Base-by-base conservation (phyloP, 2,888 invertebrate genomes). In the Leptogaster cylindrica region DNA sequence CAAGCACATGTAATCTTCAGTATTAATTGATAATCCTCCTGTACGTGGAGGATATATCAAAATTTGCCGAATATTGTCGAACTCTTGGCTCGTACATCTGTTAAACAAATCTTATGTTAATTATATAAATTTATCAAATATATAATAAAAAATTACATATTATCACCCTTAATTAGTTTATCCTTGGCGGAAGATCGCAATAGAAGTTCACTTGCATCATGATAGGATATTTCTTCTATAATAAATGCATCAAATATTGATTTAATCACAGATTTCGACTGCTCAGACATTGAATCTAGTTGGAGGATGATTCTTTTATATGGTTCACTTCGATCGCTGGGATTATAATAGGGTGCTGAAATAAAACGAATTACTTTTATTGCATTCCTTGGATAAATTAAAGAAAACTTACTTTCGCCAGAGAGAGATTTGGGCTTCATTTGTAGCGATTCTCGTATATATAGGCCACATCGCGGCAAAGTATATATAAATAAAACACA, bases 1-100 rank as follows among this genome's bases (percentile, higher is more conserved):
- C 71, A 97, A 84, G 81, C 95, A 95, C 79, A 89, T 87, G 75
- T 93, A 92, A 81, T 97, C 97, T 83, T 95, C 94, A n/a, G 92
- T 93, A 72, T 94, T 95, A 41, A 97, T 92, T 10, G 92, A 87
- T 73, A 96, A 91, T 10, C 93, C 92, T 68, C 94, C 94, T 77
- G 90, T 90, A 0, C 90, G 91, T 20, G 92, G 93, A 20, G 93
- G 92, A 81, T 94, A 96, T 70, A 91, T 89, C 64, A 93, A 82
- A 68, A 95, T 86, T 75, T 87, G 87, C 58, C 87, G 82, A 72
- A 86, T 86, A 76, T 80, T 78, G 69, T 82, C 86, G 73, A 82
- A 79, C 70, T 83, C 82, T 68, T 80, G 81, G 16, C 18, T 23
- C 8, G 27, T 16, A 10, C 61, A 81, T 73, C 83, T 83, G 74